These are phyloP conservation scores for Crotalus viridis DNA, from an alignment of 2,113 vertebrate species.

Conservation along the genomic window DNA sequence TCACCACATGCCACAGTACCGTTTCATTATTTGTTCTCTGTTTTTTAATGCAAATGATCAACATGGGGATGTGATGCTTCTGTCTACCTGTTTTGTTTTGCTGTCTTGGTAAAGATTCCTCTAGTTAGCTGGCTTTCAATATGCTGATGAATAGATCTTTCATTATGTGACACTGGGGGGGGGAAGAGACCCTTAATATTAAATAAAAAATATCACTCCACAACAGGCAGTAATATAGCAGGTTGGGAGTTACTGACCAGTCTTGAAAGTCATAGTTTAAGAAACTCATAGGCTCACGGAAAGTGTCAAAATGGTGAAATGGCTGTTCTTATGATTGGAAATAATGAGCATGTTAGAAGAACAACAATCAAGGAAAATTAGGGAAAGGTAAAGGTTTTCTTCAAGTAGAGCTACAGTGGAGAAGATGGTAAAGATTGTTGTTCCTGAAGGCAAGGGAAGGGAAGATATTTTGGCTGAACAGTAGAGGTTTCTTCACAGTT, in stretches of 20 bases:
- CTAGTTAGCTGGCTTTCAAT: not conserved
- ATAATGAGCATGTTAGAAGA: not conserved
- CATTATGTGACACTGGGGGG: not conserved
- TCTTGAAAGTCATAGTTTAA: not conserved
- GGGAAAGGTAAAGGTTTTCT: not conserved
- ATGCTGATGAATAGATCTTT: not conserved
- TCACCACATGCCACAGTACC: slow-evolving; percentile 13
- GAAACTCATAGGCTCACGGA: not conserved
- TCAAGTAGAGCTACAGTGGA: not conserved
- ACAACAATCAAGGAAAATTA: not conserved
- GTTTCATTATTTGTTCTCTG: slow-evolving; percentile 17
- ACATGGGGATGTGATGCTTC: slow-evolving; percentile 11
- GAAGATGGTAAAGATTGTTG: not conserved
- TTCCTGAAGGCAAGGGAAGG: not conserved
- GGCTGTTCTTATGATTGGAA: not conserved
- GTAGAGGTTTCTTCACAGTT: not conserved
- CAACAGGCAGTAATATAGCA: too few species aligned
- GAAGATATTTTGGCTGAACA: not conserved
- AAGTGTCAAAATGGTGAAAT: not conserved
- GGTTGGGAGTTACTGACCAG: not conserved
- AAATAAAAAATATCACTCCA: not conserved
- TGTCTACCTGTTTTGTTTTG: slow-evolving; percentile 21
- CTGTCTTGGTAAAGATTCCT: accelerated
- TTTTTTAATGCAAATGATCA: slow-evolving; percentile 26
- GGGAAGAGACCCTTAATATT: not conserved